phyloP scores from a whole-genome alignment of 2,797 vertebrate genomes.

The Enteromius mattozi region DNA sequence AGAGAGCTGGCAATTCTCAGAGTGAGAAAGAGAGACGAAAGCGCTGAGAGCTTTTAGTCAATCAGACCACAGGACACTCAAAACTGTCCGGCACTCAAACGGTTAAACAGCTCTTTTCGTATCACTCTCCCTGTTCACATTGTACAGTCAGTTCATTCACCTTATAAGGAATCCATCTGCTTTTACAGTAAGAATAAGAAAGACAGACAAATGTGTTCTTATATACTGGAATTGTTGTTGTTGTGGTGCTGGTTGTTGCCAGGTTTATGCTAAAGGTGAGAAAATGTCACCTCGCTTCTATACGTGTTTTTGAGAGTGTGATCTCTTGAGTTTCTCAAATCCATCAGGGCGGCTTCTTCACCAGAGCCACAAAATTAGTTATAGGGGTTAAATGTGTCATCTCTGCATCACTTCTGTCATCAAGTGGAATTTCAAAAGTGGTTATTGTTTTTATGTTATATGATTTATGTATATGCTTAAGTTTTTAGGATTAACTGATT shows the following conservation, averaged over 20 bases:
- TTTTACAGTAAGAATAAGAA: conserved; percentile 57
- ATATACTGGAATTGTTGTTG: conserved; percentile 25
- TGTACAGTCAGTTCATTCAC: conserved; percentile 62
- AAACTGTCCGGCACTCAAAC: conserved; percentile 76
- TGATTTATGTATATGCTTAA: no score
- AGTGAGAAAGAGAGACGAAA: conserved; percentile 67
- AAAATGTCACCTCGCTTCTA: neutral
- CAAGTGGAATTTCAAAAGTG: neutral
- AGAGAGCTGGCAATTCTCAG: conserved; percentile 61
- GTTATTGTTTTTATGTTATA: neutral
- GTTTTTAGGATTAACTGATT: no score
- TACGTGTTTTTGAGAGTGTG: neutral
- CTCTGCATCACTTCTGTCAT: neutral
- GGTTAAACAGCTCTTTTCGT: conserved; percentile 80
- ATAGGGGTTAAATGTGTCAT: neutral
- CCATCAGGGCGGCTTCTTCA: neutral
- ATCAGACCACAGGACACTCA: conserved; percentile 76
- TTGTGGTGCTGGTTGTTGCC: neutral
- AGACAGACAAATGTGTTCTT: neutral
- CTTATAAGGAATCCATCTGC: conserved; percentile 61
- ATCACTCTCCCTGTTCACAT: conserved; percentile 58
- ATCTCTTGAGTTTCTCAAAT: neutral
- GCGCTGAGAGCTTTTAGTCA: conserved; percentile 74
- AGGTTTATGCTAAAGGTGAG: conserved; percentile 38
- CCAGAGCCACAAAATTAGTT: neutral